These are phyloP conservation scores for Pelobates cultripes DNA, from an alignment of 2,797 vertebrate genomes.

Conservation along the genomic window DNA sequence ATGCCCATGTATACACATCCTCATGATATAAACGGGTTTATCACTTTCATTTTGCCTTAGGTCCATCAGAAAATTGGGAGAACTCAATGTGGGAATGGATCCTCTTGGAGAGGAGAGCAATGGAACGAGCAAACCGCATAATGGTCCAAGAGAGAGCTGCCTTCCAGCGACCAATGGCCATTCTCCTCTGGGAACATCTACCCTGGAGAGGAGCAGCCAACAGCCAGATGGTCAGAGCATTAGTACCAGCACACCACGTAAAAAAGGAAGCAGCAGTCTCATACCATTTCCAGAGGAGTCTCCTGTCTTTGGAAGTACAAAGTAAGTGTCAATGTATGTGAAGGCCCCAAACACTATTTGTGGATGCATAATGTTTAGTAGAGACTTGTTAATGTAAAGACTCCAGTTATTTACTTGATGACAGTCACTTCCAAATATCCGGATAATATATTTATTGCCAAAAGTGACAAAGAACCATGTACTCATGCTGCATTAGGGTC, in stretches of 20 bases:
- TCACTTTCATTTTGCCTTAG: conserved; percentile 64
- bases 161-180: conserved; percentile 62
- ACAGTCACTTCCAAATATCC: too few species aligned
- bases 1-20: too few species aligned
- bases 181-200: conserved; percentile 65
- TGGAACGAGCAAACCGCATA: conserved; percentile 80
- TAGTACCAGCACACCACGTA: conserved; percentile 80
- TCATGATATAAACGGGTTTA: too few species aligned
- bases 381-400: too few species aligned
- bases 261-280: conserved; percentile 66
- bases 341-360: too few species aligned
- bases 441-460: too few species aligned
- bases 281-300: conserved; percentile 84
- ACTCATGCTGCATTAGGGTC: too few species aligned
- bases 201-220: conserved; percentile 65
- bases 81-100: conserved; percentile 91
- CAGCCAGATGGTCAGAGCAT: conserved; percentile 64
- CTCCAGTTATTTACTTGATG: too few species aligned
- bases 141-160: conserved; percentile 72
- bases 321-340: conserved; percentile 66
- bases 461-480: too few species aligned
- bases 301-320: conserved; percentile 76
- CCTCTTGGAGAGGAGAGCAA: conserved; percentile 84
- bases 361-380: too few species aligned
- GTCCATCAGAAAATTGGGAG: conserved; percentile 94